Base-by-base conservation (phyloP, 2,888 invertebrate species). In the Trichacis sp. region DNA sequence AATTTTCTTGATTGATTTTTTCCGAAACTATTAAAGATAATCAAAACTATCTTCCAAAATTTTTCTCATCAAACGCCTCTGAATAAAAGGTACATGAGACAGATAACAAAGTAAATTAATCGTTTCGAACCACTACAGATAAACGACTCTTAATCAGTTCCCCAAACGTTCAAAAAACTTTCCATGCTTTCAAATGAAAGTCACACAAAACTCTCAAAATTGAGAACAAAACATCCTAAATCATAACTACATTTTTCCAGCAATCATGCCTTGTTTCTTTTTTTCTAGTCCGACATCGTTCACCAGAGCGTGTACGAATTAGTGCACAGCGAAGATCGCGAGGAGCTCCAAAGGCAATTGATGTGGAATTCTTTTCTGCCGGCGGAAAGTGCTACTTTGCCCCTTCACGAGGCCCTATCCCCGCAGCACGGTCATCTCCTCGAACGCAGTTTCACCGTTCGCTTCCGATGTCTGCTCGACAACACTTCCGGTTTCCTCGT, bases 401-500 rank as follows among this genome's bases (percentile, higher is more conserved):
- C 93, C 53, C 88, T 97, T 63, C 93, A 95, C 81, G 97, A 98
- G 76, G 93, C 94, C 15, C 88, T 98, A 69, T 89, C 93, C 78
- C 92, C 96, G 64, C 97, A 97, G 75, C 92, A 97, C 86, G 89
- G 91, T 73, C 93, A 95, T 82, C 90, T 95, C 74, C 88, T 98
- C 76, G 98, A 98, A 86, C 89, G 98, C 77, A 97, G 96, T 85
- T 98, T 99, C 83, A 98, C 98, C 69, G 98, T 99, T 78, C 91
- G 99, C 83, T 99, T 99, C 89, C 92, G 99, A 79, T 99, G 99
- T 88, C 90, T 99, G 33, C 88, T 99, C 79, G 99, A 99, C 87
- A 99, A 99, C 86, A 99, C 99, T 78, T 99, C 98, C 77, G 99
- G 99, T 65, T 99, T 99, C 87, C 90, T 99, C 89, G 97, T 97